Percentiles rank a stretch among this genome's conserved stretches.
These are phyloP conservation scores for Pedetes capensis DNA, from an alignment of 2,113 vertebrate species.

Conservation along the genomic window DNA sequence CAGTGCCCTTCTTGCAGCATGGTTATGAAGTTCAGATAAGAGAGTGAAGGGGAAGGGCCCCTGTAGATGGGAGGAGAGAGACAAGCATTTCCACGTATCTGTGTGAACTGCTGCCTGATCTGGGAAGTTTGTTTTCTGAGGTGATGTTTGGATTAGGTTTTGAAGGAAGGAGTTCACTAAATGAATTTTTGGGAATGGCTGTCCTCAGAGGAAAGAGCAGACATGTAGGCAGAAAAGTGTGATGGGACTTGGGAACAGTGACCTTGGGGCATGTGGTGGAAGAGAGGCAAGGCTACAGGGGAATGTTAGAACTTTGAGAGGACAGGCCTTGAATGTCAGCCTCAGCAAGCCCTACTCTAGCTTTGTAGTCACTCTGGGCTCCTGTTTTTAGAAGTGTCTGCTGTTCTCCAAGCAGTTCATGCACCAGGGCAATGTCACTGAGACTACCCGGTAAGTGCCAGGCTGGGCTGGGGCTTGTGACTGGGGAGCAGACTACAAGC, in stretches of 20 bases:
- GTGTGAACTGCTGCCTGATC: neutral
- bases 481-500: neutral
- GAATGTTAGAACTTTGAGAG: neutral
- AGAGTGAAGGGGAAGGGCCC: neutral
- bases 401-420: constrained; percentile 96
- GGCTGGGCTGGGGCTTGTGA: neutral
- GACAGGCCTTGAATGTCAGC: neutral
- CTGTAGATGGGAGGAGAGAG: neutral
- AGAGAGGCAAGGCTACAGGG: neutral
- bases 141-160: neutral
- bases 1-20: neutral
- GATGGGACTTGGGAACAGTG: neutral
- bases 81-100: fast-evolving
- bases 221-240: neutral
- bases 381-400: constrained; percentile 90
- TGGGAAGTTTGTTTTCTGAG: neutral
- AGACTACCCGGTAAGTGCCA: constrained; percentile 91
- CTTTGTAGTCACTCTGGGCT: constrained; percentile 8
- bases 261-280: neutral
- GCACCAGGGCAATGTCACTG: constrained; percentile 93
- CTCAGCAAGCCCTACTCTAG: neutral
- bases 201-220: neutral
- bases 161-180: constrained; percentile 30
- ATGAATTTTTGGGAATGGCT: neutral
- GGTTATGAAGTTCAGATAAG: neutral